Evolutionary conservation across 2,113 vertebrate species (phyloP), one percentile per base, ranked within the genome.

Genomic region (Sinosuthora webbiana): DNA sequence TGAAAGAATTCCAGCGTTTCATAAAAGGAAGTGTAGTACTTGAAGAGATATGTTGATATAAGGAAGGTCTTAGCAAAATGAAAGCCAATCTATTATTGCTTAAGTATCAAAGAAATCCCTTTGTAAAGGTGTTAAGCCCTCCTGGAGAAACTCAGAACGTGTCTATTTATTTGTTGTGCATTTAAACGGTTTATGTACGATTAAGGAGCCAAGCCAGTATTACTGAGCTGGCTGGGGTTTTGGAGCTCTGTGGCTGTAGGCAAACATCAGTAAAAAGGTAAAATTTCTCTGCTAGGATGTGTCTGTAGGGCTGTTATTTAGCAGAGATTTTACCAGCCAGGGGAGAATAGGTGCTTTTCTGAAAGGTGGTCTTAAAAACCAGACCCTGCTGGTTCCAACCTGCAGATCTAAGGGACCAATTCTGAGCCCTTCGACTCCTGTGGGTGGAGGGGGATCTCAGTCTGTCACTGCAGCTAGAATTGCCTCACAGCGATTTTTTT

Each of bases 1-100:
- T 98, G 98, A 99, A 98, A 98, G 98, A 98, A 98, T 98, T 98
- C 98, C 98, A 98, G 93, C 22, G 31, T 98, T 98, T 98, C 98
- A 98, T 98, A 97, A 98, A 98, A 98, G 98, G 97, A 98, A 98
- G 98, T 98, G 97, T 97, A 97, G 98, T 96, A 98, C 98, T 98
- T 98, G 98, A 98, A 94, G 91, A 97, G 96, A 96, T 94, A 98
- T 96, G 96, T 96, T 96, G 89, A 98, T 98, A 97, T 93, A 96
- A 94, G 85, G 82, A 82, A 95, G 60, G 91, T 79, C 89, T 93
- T 89, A 89, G 77, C 70, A 95, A 96, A 88, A 94, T 0, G 68
- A 96, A 96, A 96, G 85, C 85, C 71, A 89, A 93, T 93, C 92
- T 96, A 95, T 93, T 97, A 73, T 80, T 83, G 91, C 95, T 93